Evolutionary conservation across 2,113 vertebrate species (phyloP).

Genomic region (Plecturocebus donacophilus): DNA sequence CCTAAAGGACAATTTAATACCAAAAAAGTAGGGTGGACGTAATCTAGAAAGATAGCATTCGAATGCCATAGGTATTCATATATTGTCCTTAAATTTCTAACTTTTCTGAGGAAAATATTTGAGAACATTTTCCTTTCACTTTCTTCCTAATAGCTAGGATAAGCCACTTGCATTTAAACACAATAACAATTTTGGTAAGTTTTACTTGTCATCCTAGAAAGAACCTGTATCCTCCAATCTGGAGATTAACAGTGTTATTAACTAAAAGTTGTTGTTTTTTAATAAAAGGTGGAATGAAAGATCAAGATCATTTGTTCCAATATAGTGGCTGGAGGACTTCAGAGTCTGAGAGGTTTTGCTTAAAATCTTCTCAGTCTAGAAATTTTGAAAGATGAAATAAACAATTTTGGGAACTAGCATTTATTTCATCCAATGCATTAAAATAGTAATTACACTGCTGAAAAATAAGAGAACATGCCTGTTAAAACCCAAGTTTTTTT

Average conservation of each 20-base stretch:
- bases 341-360: background rate
- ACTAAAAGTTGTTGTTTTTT: background rate
- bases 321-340: background rate
- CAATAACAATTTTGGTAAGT: conserved; percentile 6
- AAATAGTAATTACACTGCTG: background rate
- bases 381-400: conserved; percentile 33
- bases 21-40: background rate
- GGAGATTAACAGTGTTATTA: background rate
- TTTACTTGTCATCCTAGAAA: conserved; percentile 28
- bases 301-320: background rate
- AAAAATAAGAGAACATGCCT: conserved; percentile 3
- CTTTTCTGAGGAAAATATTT: conserved; percentile 37
- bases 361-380: background rate
- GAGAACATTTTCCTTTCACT: background rate
- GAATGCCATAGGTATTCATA: background rate
- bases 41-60: conserved; percentile 22
- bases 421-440: background rate
- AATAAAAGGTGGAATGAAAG: conserved; percentile 5
- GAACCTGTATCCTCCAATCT: background rate
- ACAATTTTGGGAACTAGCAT: background rate
- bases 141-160: background rate
- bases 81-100: background rate
- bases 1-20: background rate
- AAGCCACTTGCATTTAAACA: conserved; percentile 8
- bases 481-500: background rate